A percentile compares a stretch with the other conserved stretches of the same genome.
These are phyloP conservation scores for Meriones psammophilus DNA, from an alignment of 2,797 vertebrate species.

Conservation along the genomic window DNA sequence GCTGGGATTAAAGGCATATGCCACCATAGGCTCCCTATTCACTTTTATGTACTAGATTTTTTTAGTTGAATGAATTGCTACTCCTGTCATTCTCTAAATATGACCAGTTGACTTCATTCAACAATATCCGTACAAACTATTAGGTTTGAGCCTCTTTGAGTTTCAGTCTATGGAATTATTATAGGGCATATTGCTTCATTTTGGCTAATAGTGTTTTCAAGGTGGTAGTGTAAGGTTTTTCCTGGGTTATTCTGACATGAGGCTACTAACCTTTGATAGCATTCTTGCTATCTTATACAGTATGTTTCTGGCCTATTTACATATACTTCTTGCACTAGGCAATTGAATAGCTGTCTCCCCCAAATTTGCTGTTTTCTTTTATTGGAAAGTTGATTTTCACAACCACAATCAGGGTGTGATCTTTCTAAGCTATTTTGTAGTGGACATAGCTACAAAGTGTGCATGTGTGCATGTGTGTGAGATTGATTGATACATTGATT, in stretches of 20 bases:
- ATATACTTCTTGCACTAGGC: background rate
- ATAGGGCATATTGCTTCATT: conserved; percentile 36
- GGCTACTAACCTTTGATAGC: conserved; percentile 19
- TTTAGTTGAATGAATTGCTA: conserved; percentile 34
- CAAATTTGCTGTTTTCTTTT: conserved; percentile 8
- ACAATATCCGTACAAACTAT: conserved; percentile 23
- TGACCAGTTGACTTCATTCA: conserved; percentile 50
- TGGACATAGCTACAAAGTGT: background rate
- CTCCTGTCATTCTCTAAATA: conserved; percentile 13
- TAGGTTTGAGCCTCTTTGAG: conserved; percentile 46
- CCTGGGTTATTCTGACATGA: conserved; percentile 23
- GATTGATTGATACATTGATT: background rate
- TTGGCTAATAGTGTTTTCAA: conserved; percentile 16
- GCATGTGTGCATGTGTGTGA: background rate
- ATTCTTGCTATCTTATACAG: background rate
- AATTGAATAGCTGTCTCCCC: background rate
- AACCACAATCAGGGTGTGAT: background rate
- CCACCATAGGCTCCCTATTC: background rate
- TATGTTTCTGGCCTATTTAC: background rate
- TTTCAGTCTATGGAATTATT: conserved; percentile 29
- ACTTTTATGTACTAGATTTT: conserved; percentile 45
- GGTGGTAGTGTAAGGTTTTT: background rate
- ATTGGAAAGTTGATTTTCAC: conserved; percentile 28
- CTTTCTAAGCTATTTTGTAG: conserved; percentile 8
- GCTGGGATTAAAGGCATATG: background rate